Evolutionary conservation across 2,797 vertebrate genomes (phyloP).

Genomic region (Taenioides sp.): DNA sequence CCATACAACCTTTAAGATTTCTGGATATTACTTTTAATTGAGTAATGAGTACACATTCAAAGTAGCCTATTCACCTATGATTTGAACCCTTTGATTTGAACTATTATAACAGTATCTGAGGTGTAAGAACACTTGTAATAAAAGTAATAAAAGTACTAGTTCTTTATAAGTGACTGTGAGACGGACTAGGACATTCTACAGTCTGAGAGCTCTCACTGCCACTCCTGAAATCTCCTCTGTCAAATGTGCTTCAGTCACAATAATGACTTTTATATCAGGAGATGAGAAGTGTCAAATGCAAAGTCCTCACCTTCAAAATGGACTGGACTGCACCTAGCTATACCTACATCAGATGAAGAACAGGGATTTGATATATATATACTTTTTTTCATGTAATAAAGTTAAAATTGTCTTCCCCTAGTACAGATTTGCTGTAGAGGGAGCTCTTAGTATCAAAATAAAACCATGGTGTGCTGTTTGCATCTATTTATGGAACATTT

Average conservation of each 20-base stretch:
- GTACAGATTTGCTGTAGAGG: too few species aligned
- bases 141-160: background rate
- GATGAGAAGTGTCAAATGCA: constrained; percentile 5
- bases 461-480: too few species aligned
- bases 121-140: background rate
- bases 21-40: too few species aligned
- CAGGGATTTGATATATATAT: background rate
- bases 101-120: background rate
- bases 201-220: background rate
- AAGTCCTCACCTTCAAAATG: background rate
- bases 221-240: constrained; percentile 13
- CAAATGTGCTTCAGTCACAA: background rate
- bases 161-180: background rate
- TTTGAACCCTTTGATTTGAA: too few species aligned
- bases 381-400: too few species aligned
- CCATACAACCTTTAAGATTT: too few species aligned
- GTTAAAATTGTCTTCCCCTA: too few species aligned
- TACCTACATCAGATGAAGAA: background rate
- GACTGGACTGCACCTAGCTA: background rate
- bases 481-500: too few species aligned
- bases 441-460: too few species aligned
- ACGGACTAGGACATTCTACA: constrained; percentile 4
- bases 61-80: too few species aligned
- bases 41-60: too few species aligned
- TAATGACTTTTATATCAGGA: constrained; percentile 11